Base-by-base conservation (phyloP, 2,113 vertebrate genomes). In the Capreolus pygargus region DNA sequence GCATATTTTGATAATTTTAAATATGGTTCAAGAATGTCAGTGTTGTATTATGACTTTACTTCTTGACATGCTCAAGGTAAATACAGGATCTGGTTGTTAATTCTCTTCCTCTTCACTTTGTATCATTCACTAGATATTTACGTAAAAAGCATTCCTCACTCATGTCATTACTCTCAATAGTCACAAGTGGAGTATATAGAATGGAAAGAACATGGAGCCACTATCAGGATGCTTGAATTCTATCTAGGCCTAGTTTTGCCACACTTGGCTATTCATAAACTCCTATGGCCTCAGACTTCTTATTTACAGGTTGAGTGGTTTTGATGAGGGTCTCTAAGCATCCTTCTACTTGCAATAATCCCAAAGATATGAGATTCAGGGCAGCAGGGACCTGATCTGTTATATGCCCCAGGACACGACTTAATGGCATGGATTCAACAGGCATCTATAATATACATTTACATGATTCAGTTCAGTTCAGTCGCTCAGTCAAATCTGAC, bases 201-300 rank as follows among this genome's bases (percentile, higher is more conserved):
- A 91, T 47, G 86, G 45, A 96, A 94, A 92, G 87, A 92, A 91
- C 27, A 83, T 4, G 36, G 30, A 50, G 84, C 39, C 47, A 90
- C 43, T 55, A 78, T 36, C 27, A 43, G 52, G 50, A 94, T 21
- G 70, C 39, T 45, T 54, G 23, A 85, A 76, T 78, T 96, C 27
- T 55, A 90, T 95, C 23, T 45, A 92, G 85, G 13, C 27, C 39
- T 33, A 50, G 47, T 43, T 94, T 67, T 60, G n/a, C 23, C 30
- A 64, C 15, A 86, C 19, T 64, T 55, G 23, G 33, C 60, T 93
- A 93, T 43, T 84, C 57, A 55, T 76, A 86, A 90, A 23, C 2
- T 43, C 54, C 33, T 97, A 9, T 95, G 79, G 33, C 19, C 17
- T 86, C 5, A 84, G 30, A 64, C 10, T 30, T 95, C 43, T 84